Percentiles rank a stretch among this genome's conserved stretches.
Evolutionary conservation across 2,888 invertebrate genomes (phyloP).

Genomic region (Idaea dimidiata): DNA sequence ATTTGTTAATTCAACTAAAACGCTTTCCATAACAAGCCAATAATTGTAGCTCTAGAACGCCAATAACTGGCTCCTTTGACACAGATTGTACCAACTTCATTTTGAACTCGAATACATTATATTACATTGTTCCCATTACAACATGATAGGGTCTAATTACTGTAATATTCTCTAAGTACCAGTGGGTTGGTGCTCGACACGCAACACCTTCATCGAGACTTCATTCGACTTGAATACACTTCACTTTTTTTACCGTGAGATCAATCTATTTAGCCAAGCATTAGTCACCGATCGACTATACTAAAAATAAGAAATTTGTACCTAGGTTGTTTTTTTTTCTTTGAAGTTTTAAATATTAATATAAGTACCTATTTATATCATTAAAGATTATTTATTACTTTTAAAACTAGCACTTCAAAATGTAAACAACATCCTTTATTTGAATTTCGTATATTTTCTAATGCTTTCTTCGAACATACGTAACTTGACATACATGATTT

Average conservation of each 20-base stretch:
- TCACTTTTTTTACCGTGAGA: constrained; percentile 8
- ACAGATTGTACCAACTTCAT: constrained; percentile 54
- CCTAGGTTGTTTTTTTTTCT: neutral
- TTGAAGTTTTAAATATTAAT: neutral
- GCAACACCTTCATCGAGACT: constrained; percentile 44
- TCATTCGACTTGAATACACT: constrained; percentile 14
- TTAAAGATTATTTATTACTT: neutral
- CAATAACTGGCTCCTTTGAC: constrained; percentile 46
- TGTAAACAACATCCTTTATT: neutral
- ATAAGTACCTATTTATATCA: neutral
- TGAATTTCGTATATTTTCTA: constrained; percentile 16
- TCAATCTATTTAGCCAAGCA: constrained; percentile 9
- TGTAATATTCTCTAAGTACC: constrained; percentile 51
- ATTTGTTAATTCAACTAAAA: constrained; percentile 38
- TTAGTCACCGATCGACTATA: neutral
- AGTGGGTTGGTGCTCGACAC: constrained; percentile 45
- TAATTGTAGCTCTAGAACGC: constrained; percentile 26
- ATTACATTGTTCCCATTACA: constrained; percentile 69
- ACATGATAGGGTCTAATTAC: constrained; percentile 71
- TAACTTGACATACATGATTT: constrained; percentile 18
- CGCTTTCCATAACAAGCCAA: constrained; percentile 31
- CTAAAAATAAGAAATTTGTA: neutral
- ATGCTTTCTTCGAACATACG: constrained; percentile 25
- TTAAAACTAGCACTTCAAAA: neutral
- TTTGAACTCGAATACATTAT: constrained; percentile 58